Base-by-base conservation (phyloP, 2,797 vertebrate genomes). In the Bryconaethiops microstoma region DNA sequence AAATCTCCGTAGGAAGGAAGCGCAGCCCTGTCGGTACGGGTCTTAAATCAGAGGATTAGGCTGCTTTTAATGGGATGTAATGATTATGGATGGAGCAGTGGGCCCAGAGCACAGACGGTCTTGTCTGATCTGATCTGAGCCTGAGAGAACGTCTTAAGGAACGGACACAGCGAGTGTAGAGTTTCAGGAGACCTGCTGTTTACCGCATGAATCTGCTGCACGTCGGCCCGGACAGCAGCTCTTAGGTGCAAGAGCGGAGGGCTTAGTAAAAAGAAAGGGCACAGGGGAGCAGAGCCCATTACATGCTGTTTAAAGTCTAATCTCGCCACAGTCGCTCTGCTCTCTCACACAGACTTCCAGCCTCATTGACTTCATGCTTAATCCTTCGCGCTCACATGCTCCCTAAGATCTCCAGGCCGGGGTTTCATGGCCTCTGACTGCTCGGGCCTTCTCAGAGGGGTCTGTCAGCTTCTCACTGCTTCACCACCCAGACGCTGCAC, bases 311-410 rank as follows among this genome's bases (percentile, higher is more conserved):
- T 83, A 79, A 81, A 77, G 74, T 82, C 69, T 79, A 82, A 85
- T 87, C 70, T 83, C 55, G 82, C 54, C 71, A 25, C 72, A 71
- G 59, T 75, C 50, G 16, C 7, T 23, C 52, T n/a, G 69, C 50
- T 83, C 74, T 77, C 78, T 82, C 79, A 76, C 76, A 84, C 76
- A 78, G 81, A 75, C 60, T 82, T 83, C 60, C 50, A 75, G 85
- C 81, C 82, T 84, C 85, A 84, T 86, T 86, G 85, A 79, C 80
- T 86, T 83, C 73, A 78, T 84, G 71, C 80, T 84, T 84, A 82
- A 82, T 84, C 79, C 81, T 78, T 75, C 48, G 62, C 63, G 69
- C 83, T 86, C 85, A 86, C 81, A 81, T 84, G 85, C 65, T 83
- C 63, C 48, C 73, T 86, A 81, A 83, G 83, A 86, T 83, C 83